Conservation (phyloP, 1,140 invertebrate species). For the Bombus fervidus region DNA sequence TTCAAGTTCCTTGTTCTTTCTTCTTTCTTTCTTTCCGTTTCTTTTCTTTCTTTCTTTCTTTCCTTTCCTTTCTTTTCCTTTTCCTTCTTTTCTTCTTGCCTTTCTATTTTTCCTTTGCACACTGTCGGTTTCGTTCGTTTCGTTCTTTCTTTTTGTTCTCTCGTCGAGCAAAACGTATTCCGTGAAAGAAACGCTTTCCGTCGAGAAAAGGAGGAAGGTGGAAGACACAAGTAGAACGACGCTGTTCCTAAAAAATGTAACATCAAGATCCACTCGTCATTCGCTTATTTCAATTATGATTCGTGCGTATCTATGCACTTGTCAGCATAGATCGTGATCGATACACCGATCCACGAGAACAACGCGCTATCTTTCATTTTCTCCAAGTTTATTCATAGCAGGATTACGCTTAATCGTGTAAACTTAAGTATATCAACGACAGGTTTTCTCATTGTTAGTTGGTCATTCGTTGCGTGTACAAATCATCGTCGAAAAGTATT, state of each 20-base stretch:
- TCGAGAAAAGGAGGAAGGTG: not conserved
- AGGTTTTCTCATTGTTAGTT: not conserved
- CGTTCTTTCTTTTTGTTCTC: conserved; percentile 25
- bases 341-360: not conserved
- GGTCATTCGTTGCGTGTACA: not conserved
- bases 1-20: conserved; percentile 31
- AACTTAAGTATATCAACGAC: not conserved
- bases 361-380: not conserved
- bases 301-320: not conserved
- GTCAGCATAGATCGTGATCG: not conserved
- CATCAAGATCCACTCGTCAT: not conserved
- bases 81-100: not conserved
- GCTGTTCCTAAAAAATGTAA: conserved; percentile 6
- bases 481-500: not conserved
- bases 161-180: not conserved
- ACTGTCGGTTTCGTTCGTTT: not conserved
- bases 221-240: not conserved
- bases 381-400: not conserved
- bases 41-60: not conserved
- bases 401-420: not conserved
- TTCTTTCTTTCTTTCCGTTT: not conserved
- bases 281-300: not conserved
- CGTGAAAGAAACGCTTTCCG: not conserved
- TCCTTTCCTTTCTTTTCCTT: too few relatives aligned
- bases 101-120: not conserved